Evolutionary conservation across 2,113 vertebrate genomes (phyloP).

Genomic region (Anolis carolinensis): DNA sequence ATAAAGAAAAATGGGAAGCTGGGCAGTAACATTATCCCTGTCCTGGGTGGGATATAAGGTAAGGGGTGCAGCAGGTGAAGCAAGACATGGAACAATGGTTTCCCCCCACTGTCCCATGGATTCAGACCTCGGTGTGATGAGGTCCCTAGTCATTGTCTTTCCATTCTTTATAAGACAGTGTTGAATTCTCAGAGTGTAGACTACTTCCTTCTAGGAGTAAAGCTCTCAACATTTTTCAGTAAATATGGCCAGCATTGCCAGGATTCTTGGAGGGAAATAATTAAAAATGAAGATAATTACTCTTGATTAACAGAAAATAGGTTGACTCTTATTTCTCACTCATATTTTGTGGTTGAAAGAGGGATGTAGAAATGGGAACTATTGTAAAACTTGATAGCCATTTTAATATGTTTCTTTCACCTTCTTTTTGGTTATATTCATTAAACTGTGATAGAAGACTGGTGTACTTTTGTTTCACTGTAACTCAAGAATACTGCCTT

Average conservation of each 20-base stretch:
- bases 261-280: too few relatives aligned
- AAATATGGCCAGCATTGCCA: too few relatives aligned
- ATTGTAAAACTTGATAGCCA: background rate
- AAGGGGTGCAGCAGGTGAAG: too few relatives aligned
- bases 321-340: background rate
- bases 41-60: too few relatives aligned
- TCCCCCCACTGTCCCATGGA: too few relatives aligned
- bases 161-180: background rate
- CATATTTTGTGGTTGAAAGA: background rate
- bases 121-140: too few relatives aligned
- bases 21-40: too few relatives aligned
- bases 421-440: constrained; percentile 61
- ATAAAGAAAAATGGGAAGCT: too few relatives aligned
- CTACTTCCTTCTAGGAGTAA: too few relatives aligned
- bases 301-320: background rate
- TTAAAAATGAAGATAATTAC: background rate
- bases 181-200: background rate
- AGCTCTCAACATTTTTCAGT: too few relatives aligned
- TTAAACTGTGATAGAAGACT: constrained; percentile 61
- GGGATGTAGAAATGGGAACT: constrained; percentile 17
- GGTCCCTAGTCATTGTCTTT: background rate
- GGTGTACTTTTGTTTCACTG: constrained; percentile 40
- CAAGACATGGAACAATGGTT: too few relatives aligned
- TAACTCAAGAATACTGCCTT: constrained; percentile 63
- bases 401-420: constrained; percentile 50